Base-by-base conservation (phyloP, 2,888 invertebrate species). In the Drosophila austrosaltans region DNA sequence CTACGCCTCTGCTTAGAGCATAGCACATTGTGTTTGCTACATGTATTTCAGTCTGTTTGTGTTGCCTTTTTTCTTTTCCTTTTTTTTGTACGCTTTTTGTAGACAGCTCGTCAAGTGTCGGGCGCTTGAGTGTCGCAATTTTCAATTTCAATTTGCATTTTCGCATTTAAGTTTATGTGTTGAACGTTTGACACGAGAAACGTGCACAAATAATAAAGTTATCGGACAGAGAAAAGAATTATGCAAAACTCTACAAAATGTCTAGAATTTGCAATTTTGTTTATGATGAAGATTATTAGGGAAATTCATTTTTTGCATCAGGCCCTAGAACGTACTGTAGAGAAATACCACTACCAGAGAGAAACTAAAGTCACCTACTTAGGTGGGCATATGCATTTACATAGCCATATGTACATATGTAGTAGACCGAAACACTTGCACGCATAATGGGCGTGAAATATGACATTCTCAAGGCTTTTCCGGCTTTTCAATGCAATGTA, bases 141-240 rank as follows among this genome's bases (percentile, higher is more conserved):
- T 72, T 73, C 75, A 82, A 85, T 80, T 80, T 77, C 60, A 82
- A 80, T 82, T 82, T 75, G 82, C 83, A 82, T 85, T 85, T 87
- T 48, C 69, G 75, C 82, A 81, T 77, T 82, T 60, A 75, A 69
- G 59, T 63, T 63, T 53, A 66, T 73, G 81, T 75, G 76, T 75
- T 64, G 71, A 54, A 48, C 71, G 64, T 61, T 39, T 72, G 72
- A 71, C 73, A 69, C 16, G 72, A 66, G 75, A 77, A 79, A 80
- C 78, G 69, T 75, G 75, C 66, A 61, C 77, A 70, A 73, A 79
- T 82, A 85, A 79, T 85, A 72, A 75, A 80, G 57, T 48, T 48
- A 71, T 73, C 79, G 69, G 79, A 71, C 77, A 20, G 48, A 48
- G 48, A 22, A 63, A 28, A 54, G 39, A 54, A 53, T 20, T 48